A percentile compares a stretch with the other conserved stretches of the same genome.
Evolutionary conservation across 2,888 invertebrate species (phyloP).

Genomic region (Balanococcus diminutus): DNA sequence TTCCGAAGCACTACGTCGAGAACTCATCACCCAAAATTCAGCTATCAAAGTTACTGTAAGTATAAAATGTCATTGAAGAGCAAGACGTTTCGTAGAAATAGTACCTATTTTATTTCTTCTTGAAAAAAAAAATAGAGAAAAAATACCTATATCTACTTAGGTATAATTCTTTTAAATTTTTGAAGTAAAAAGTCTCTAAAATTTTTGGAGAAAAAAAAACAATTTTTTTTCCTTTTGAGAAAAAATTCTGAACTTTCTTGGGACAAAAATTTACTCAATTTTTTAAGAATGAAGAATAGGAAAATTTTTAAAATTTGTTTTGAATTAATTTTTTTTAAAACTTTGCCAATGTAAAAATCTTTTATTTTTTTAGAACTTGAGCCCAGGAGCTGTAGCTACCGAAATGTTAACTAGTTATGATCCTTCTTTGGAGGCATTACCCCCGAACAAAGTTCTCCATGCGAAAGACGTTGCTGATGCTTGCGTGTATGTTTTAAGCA

Average conservation of each 20-base stretch:
- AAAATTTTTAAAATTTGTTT: no score
- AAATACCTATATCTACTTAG: background rate
- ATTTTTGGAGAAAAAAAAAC: background rate
- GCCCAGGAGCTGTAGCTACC: background rate
- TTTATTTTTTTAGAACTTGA: background rate
- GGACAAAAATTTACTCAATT: no score
- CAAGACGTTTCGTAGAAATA: no score
- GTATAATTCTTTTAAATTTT: background rate
- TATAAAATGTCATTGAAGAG: no score
- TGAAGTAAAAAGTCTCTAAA: background rate
- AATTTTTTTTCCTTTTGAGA: background rate
- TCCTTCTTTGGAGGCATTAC: slow-evolving; percentile 58
- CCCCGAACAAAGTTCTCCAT: slow-evolving; percentile 61
- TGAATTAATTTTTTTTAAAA: no score
- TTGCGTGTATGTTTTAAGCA: slow-evolving; percentile 68
- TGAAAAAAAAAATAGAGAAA: background rate
- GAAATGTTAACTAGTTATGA: background rate
- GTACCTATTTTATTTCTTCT: no score
- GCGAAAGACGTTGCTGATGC: slow-evolving; percentile 70
- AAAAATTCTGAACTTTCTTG: no score
- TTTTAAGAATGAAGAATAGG: no score
- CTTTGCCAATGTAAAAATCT: no score
- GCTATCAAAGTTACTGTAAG: slow-evolving; percentile 9
- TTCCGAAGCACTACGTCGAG: background rate
- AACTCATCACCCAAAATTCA: background rate